These are phyloP conservation scores for Metridium senile DNA, from an alignment of 92 coral and sea anemone species.

Conservation along the genomic window DNA sequence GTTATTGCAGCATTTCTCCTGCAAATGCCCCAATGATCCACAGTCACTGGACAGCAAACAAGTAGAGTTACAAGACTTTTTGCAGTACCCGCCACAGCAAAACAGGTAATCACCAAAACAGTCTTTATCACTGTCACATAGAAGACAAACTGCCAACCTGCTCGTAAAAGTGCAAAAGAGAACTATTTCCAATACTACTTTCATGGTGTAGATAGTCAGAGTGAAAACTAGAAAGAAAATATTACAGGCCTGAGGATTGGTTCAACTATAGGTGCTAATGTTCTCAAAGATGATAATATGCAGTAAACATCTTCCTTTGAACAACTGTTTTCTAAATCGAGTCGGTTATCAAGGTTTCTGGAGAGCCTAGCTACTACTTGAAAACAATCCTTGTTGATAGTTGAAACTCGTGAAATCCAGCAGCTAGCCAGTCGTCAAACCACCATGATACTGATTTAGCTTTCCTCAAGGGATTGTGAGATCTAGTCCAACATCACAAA, in stretches of 20 bases:
- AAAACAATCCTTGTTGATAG: neutral
- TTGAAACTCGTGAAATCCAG: neutral
- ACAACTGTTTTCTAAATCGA: too few species aligned
- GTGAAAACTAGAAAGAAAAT: neutral
- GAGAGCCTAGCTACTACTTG: neutral
- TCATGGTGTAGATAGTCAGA: neutral
- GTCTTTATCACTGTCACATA: constrained; percentile 32
- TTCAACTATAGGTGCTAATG: neutral
- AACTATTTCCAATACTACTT: neutral
- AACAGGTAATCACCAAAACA: constrained; percentile 52
- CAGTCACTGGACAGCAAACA: constrained; percentile 55
- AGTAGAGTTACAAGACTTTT: constrained; percentile 48
- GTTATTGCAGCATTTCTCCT: constrained; percentile 67
- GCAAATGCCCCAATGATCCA: constrained; percentile 53
- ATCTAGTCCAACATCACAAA: neutral
- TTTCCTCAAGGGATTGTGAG: neutral
- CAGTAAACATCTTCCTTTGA: too few species aligned
- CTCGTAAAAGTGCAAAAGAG: neutral
- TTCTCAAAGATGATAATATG: neutral
- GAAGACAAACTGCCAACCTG: constrained; percentile 19
- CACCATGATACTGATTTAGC: neutral
- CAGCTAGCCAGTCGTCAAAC: neutral
- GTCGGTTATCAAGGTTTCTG: neutral
- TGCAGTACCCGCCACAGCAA: constrained; percentile 67
- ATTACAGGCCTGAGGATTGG: neutral